Percentiles rank a stretch among this genome's conserved stretches.
Conservation (phyloP, 2,888 invertebrate species). For the Dicranocentrus wangi region DNA sequence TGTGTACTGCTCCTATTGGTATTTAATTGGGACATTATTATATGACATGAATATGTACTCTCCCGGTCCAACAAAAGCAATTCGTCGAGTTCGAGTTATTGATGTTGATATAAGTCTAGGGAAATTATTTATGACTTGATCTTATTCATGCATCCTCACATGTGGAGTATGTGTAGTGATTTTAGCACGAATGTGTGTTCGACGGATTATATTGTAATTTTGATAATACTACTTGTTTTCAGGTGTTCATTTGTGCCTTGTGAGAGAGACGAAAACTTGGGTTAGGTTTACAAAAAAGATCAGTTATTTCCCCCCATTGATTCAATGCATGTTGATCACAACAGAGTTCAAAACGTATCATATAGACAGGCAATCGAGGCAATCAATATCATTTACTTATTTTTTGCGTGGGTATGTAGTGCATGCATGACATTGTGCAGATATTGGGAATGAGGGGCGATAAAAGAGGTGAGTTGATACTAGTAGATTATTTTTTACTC, state of each 20-base stretch:
- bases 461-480: not conserved
- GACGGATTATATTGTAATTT: conserved; percentile 1
- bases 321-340: not conserved
- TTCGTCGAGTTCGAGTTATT: too few relatives aligned
- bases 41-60: conserved; percentile 7
- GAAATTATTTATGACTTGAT: conserved; percentile 27
- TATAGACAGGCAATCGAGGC: too few relatives aligned
- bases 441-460: conserved; percentile 9
- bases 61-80: conserved; percentile 12
- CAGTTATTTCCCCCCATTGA: not conserved
- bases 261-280: not conserved
- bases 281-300: not conserved
- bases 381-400: conserved; percentile 7
- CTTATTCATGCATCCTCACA: not conserved
- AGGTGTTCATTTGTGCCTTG: conserved; percentile 15
- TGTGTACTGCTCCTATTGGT: not conserved
- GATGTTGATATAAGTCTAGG: conserved; percentile 3
- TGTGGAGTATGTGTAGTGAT: conserved; percentile 8
- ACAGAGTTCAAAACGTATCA: not conserved
- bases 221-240: conserved; percentile 31
- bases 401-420: too few relatives aligned
- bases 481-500: not conserved
- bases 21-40: conserved; percentile 36
- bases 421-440: too few relatives aligned
- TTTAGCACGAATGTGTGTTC: conserved; percentile 1